Percentiles rank a stretch among this genome's conserved stretches.
Evolutionary conservation across 2,797 vertebrate species (phyloP).

Genomic region (Tarsius wallacei): DNA sequence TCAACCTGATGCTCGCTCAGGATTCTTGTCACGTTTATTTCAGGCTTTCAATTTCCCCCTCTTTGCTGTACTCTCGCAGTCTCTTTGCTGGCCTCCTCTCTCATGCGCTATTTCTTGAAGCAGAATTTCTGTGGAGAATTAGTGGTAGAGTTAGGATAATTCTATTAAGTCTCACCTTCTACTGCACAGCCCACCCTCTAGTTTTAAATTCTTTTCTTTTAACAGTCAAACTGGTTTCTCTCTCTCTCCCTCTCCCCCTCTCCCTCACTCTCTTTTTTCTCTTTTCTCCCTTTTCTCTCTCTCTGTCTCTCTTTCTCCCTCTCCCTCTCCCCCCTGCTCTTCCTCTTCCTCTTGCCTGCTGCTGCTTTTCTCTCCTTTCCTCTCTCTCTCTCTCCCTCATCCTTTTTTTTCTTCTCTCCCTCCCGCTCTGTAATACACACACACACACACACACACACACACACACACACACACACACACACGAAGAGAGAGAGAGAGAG

Average conservation of each 20-base stretch:
- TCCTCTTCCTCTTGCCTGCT: too few species aligned
- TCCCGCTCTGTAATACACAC: neutral
- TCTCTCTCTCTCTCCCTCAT: neutral
- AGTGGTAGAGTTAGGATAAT: neutral
- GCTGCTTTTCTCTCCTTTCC: rapidly evolving
- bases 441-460: neutral
- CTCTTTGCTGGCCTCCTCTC: neutral
- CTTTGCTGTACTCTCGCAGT: neutral
- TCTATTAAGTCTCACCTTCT: neutral
- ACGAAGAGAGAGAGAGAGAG: too few species aligned
- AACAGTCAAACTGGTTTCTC: neutral
- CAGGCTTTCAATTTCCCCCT: conserved; percentile 48
- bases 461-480: neutral
- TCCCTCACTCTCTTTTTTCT: too few species aligned
- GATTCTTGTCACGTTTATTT: conserved; percentile 64
- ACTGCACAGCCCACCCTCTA: neutral
- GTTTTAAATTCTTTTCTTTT: neutral
- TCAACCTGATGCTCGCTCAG: conserved; percentile 31
- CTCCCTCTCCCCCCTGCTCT: neutral
- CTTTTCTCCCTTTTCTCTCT: neutral
- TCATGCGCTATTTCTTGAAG: neutral
- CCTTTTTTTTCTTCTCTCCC: neutral
- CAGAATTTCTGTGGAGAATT: conserved; percentile 44
- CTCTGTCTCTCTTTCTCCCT: neutral
- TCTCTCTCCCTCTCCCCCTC: neutral